A percentile compares a stretch with the other conserved stretches of the same genome.
phyloP scores from a whole-genome alignment of 2,113 vertebrate species.

The Oenanthe melanoleuca region DNA sequence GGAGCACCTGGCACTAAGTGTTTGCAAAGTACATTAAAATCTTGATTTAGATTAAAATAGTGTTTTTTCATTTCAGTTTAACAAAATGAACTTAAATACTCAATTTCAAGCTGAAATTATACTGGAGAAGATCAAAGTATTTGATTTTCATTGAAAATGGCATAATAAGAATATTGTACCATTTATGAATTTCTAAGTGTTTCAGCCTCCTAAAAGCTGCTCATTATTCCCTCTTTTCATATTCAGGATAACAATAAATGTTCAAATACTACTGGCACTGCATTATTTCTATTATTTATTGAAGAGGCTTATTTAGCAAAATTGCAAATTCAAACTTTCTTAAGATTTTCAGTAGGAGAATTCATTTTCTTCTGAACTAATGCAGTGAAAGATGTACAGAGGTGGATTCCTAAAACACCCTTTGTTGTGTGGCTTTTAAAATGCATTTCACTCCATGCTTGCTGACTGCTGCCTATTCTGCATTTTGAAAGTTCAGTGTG shows the following conservation, averaged over 20 bases:
- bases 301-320: not conserved
- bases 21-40: not conserved
- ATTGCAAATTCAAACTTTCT: not conserved
- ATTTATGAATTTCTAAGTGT: not conserved
- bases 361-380: not conserved
- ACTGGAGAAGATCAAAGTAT: not conserved
- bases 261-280: not conserved
- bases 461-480: not conserved
- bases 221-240: not conserved
- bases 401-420: not conserved
- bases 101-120: not conserved
- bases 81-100: not conserved
- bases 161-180: not conserved
- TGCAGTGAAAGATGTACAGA: not conserved
- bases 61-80: not conserved
- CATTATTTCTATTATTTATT: not conserved
- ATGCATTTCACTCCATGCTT: not conserved
- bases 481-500: not conserved
- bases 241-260: not conserved
- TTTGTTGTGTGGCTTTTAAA: not conserved
- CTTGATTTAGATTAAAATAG: not conserved
- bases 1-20: not conserved
- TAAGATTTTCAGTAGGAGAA: not conserved
- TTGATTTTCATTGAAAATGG: not conserved
- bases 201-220: not conserved